phyloP scores from a whole-genome alignment of 1,140 invertebrate genomes.

The Ostrea denselamellosa region DNA sequence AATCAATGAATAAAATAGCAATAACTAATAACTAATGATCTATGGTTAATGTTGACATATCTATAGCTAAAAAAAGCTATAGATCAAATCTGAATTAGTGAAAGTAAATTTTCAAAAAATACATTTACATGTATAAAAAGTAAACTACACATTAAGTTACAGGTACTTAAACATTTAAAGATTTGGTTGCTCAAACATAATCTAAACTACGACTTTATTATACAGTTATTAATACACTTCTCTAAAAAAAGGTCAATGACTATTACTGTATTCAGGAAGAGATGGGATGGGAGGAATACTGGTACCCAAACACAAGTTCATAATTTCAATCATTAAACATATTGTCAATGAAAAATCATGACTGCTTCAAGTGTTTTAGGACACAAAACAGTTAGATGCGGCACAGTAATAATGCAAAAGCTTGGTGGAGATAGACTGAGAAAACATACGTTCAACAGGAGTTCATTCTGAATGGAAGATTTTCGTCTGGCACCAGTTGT shows the following conservation, averaged over 20 bases:
- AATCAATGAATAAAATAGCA: too few species aligned
- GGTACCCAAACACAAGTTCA: background rate
- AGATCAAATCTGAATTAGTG: too few species aligned
- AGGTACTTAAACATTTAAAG: background rate
- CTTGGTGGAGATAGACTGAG: conserved; percentile 17
- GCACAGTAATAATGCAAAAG: conserved; percentile 8
- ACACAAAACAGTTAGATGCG: conserved; percentile 19
- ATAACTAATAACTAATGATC: too few species aligned
- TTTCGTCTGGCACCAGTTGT: background rate
- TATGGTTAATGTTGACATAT: too few species aligned
- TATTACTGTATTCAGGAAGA: background rate
- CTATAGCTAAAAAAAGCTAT: too few species aligned
- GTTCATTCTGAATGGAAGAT: conserved; percentile 40
- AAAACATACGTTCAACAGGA: conserved; percentile 38
- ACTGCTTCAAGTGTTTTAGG: background rate
- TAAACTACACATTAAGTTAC: background rate
- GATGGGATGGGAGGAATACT: background rate
- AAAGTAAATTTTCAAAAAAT: too few species aligned
- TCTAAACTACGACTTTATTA: background rate
- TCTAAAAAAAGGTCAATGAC: background rate
- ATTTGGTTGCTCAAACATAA: background rate
- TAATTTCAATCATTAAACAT: background rate
- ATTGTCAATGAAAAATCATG: background rate
- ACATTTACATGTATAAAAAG: too few species aligned
- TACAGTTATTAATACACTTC: background rate